Evolutionary conservation across 2,888 invertebrate species (phyloP), one percentile per base, ranked within the genome.

Genomic region (Lottia gigantea): DNA sequence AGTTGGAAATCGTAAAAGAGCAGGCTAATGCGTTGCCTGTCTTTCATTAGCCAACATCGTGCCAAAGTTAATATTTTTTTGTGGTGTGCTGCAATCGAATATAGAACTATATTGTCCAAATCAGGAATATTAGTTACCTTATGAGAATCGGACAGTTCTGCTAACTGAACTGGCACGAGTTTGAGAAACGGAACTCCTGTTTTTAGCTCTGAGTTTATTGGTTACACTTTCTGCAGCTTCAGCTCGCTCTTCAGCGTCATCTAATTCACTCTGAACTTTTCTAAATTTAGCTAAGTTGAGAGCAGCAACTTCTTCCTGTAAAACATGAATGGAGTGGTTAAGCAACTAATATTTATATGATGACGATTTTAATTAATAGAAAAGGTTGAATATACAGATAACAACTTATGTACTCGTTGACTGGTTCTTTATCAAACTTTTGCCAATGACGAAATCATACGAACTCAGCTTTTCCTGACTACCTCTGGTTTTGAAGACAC

Each of bases 171-270:
- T 77, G n/a, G 76, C 72, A 62, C 82, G 81, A 49, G 74, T 68
- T 12, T 73, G 75, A 66, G 86, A 86, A 40, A 85, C 82, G 25
- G 85, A 84, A 74, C 84, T 85, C 62, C 86, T 80, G 80, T 83
- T 85, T 79, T 81, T 82, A 72, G 85, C 81, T 63, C 88, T 80
- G 78, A 88, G 78, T 78, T 87, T 88, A 23, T 81, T 79, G 55
- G 88, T 78, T 19, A 82, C 78, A 79, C 85, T 85, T 77, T 88
- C 88, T 68, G 88, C 87, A 62, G 83, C 74, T 70, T 89, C 88
- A 61, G 67, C 67, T 23, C 67, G 61, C 19, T 40, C 61, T 61
- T 67, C 55, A 61, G 67, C 67, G 31, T 67, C 67, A 16, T 67
- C 67, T 40, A 67, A 19, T 19, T 67, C 67, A 40, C 61, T 49